phyloP scores from a whole-genome alignment of 2,888 invertebrate species.

The Sinelater perroti region DNA sequence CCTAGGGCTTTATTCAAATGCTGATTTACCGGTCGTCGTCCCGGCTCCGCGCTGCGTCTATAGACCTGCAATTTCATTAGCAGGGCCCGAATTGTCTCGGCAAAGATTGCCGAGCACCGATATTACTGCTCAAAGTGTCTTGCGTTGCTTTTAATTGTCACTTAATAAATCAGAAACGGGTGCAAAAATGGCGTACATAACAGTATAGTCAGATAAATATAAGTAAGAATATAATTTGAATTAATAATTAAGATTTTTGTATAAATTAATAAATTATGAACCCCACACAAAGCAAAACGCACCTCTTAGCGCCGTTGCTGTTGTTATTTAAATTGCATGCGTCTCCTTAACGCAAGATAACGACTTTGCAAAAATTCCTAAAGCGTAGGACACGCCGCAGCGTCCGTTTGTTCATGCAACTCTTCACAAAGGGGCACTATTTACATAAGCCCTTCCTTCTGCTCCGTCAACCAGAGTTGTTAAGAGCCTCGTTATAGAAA shows the following conservation, averaged over 20 bases:
- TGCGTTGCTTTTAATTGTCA: too few species aligned
- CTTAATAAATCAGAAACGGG: too few species aligned
- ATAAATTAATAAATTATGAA: background rate
- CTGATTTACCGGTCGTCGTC: background rate
- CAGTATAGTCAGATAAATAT: too few species aligned
- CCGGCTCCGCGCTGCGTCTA: too few species aligned
- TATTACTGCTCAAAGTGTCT: too few species aligned
- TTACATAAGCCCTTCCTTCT: background rate
- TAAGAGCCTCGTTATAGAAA: background rate
- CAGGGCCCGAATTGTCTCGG: too few species aligned
- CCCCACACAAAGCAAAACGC: background rate
- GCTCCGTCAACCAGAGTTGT: too few species aligned
- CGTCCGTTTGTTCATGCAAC: slow-evolving; percentile 2
- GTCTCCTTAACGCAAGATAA: slow-evolving; percentile 19
- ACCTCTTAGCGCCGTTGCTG: background rate
- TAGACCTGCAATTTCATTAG: too few species aligned
- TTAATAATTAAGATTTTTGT: too few species aligned
- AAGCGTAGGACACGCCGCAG: background rate
- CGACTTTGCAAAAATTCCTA: slow-evolving; percentile 9
- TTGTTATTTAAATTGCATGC: slow-evolving; percentile 9
- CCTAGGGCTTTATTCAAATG: background rate
- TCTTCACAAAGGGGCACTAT: slow-evolving; percentile 1
- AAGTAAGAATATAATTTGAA: too few species aligned
- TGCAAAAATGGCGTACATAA: too few species aligned
- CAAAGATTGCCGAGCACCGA: too few species aligned